Evolutionary conservation across 2,797 vertebrate genomes (phyloP).

Genomic region (Catharus ustulatus): DNA sequence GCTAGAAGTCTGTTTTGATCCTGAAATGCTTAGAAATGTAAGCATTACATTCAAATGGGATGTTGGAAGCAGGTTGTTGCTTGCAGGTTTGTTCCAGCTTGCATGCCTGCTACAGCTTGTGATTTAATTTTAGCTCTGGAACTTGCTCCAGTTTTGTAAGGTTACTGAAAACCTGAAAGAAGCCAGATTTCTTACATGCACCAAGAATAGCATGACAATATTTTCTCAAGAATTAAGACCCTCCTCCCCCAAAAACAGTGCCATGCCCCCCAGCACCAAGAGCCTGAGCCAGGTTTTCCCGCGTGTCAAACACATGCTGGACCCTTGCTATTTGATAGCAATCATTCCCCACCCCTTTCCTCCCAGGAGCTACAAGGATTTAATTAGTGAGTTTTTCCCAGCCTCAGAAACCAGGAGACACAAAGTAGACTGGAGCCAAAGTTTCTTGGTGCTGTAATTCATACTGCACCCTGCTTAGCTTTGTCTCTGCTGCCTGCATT

Average conservation of each 20-base stretch:
- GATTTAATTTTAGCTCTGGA: slow-evolving; percentile 55
- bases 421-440: background rate
- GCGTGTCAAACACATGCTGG: background rate
- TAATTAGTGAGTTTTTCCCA: slow-evolving; percentile 23
- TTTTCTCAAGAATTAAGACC: background rate
- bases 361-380: background rate
- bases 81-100: slow-evolving; percentile 48
- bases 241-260: accelerated
- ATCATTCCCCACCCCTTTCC: background rate
- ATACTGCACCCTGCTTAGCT: background rate
- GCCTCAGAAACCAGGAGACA: background rate
- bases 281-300: background rate
- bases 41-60: slow-evolving; percentile 5
- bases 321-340: background rate
- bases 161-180: background rate
- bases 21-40: slow-evolving; percentile 13
- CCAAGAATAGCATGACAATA: background rate
- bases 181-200: background rate
- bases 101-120: slow-evolving; percentile 52
- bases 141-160: background rate
- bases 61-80: slow-evolving; percentile 48
- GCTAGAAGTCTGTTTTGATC: background rate
- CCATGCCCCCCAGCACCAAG: background rate
- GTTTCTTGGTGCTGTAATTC: background rate
- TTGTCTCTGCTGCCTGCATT: background rate